phyloP scores from a whole-genome alignment of 37 sponge, comb jelly and placozoan genomes.

The Oscarella lobularis region DNA sequence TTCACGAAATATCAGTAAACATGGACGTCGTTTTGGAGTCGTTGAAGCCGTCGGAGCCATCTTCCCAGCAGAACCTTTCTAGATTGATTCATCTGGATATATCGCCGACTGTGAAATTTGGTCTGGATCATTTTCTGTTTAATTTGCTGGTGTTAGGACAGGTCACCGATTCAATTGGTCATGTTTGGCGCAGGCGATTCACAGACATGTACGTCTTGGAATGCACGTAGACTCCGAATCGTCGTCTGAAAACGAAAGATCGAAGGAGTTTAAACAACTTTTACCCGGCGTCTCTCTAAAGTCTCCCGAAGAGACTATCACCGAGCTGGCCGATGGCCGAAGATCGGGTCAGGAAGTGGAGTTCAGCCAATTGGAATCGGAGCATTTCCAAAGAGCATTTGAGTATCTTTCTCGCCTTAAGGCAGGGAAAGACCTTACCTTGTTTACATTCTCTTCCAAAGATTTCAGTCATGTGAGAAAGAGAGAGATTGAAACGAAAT shows the following conservation, averaged over 20 bases:
- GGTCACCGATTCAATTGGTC: background rate
- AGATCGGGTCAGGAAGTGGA: no score
- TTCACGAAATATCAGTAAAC: background rate
- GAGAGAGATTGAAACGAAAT: background rate
- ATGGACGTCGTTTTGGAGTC: background rate
- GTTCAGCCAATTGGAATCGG: no score
- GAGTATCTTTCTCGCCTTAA: background rate
- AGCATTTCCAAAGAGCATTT: background rate
- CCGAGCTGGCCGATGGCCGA: no score
- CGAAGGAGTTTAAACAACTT: no score
- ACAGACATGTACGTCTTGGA: slow-evolving; percentile 1
- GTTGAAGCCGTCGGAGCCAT: background rate
- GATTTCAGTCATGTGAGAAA: background rate
- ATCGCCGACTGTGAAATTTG: background rate
- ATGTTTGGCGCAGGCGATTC: background rate
- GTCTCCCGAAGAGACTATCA: no score
- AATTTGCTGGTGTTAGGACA: background rate
- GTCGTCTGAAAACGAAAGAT: no score
- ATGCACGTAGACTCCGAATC: no score
- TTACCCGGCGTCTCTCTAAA: no score
- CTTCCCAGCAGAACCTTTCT: background rate
- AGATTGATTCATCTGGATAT: background rate
- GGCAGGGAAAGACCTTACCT: background rate
- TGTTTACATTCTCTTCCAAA: background rate
- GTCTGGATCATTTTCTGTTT: background rate